Evolutionary conservation across 2,113 vertebrate species (phyloP).

Genomic region (Alouatta palliata): DNA sequence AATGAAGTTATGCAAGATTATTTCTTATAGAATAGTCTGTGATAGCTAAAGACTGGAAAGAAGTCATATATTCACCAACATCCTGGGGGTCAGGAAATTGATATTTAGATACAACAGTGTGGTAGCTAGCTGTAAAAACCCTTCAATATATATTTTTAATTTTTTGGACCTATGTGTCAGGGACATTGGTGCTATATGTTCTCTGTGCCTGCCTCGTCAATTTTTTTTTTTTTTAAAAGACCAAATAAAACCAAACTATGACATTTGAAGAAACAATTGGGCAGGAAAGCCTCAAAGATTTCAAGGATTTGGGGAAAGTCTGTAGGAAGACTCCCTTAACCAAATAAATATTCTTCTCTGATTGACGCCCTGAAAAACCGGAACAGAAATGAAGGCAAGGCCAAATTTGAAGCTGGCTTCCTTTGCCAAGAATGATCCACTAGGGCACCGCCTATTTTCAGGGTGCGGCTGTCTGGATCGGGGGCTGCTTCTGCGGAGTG

Average conservation of each 20-base stretch:
- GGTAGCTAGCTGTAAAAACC: background rate
- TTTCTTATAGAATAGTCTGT: slow-evolving; percentile 2
- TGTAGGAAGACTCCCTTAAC: slow-evolving; percentile 21
- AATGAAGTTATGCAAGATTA: background rate
- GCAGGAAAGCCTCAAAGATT: background rate
- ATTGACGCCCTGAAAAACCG: background rate
- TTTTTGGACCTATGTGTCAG: background rate
- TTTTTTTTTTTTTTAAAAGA: background rate
- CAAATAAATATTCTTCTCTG: background rate
- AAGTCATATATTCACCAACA: background rate
- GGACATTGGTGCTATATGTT: background rate
- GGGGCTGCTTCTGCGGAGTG: background rate
- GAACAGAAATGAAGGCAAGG: slow-evolving; percentile 35
- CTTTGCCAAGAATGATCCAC: slow-evolving; percentile 43
- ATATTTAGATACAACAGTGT: background rate
- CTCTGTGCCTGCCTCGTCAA: background rate
- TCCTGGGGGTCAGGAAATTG: background rate
- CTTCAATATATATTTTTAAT: background rate
- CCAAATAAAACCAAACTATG: background rate
- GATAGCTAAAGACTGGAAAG: background rate
- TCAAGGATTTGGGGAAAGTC: slow-evolving; percentile 2
- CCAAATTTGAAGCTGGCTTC: slow-evolving; percentile 43
- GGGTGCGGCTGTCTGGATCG: background rate
- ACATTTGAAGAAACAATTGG: background rate
- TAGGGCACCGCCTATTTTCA: background rate